These are phyloP conservation scores for Drosophila kanekoi DNA, from an alignment of 2,888 invertebrate genomes.

Conservation along the genomic window DNA sequence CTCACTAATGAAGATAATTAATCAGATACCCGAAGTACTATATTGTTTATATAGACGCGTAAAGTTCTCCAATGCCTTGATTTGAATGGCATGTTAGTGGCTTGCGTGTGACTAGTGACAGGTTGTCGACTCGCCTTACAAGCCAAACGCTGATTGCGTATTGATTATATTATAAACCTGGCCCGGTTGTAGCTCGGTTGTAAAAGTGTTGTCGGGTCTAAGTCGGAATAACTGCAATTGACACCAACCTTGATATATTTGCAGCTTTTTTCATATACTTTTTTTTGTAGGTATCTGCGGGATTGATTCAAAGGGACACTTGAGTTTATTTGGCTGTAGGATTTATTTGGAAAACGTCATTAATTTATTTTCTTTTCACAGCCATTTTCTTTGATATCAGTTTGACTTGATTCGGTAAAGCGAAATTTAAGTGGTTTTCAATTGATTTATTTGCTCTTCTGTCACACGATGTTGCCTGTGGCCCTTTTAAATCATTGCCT, in stretches of 20 bases:
- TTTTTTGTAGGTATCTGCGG: not conserved
- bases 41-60: not conserved
- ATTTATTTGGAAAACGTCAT: slow-evolving; percentile 38
- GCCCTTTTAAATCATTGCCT: slow-evolving; percentile 24
- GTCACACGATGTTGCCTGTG: slow-evolving; percentile 18
- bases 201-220: not conserved
- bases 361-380: slow-evolving; percentile 49
- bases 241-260: slow-evolving; percentile 27
- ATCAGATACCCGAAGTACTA: not conserved
- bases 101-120: slow-evolving; percentile 2
- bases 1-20: slow-evolving; percentile 1
- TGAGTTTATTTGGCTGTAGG: slow-evolving; percentile 20
- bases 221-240: slow-evolving; percentile 15
- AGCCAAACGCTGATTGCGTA: not conserved
- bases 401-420: slow-evolving; percentile 14
- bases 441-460: slow-evolving; percentile 66
- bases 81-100: not conserved
- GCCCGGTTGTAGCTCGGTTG: not conserved
- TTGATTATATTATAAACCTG: not conserved
- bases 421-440: slow-evolving; percentile 65
- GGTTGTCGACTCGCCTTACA: not conserved
- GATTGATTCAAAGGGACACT: slow-evolving; percentile 34
- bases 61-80: not conserved
- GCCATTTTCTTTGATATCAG: slow-evolving; percentile 44
- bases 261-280: slow-evolving; percentile 33